Conservation (phyloP, 2,797 vertebrate genomes). For the Nasua narica region DNA sequence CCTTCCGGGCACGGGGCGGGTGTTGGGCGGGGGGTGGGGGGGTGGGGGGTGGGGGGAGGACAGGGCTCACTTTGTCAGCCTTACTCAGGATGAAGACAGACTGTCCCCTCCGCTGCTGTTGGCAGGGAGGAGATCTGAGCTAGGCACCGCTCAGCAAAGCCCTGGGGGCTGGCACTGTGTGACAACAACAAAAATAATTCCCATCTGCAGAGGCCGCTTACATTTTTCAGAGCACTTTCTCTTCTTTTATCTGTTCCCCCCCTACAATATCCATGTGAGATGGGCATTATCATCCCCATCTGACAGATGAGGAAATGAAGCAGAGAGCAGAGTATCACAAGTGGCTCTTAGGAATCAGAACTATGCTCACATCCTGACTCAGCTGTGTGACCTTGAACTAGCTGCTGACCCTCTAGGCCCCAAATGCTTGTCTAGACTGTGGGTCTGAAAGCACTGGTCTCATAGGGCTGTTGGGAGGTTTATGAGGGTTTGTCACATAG, state of each 20-base stretch:
- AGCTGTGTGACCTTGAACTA: slow-evolving; percentile 40
- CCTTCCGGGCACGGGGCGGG: background rate
- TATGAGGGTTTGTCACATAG: background rate
- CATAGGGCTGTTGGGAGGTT: background rate
- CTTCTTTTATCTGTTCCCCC: slow-evolving; percentile 39
- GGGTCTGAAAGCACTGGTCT: background rate
- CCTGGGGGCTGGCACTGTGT: background rate
- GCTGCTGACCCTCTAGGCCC: background rate
- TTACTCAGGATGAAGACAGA: background rate
- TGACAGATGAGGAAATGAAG: slow-evolving; percentile 65
- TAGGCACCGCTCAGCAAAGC: background rate
- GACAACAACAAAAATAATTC: slow-evolving; percentile 57
- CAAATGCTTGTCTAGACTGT: background rate
- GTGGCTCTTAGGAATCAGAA: background rate
- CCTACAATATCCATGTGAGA: slow-evolving; percentile 48
- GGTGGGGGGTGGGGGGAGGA: background rate
- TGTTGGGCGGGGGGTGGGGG: no score
- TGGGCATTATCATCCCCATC: slow-evolving; percentile 31
- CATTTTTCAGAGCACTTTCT: slow-evolving; percentile 54
- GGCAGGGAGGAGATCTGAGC: background rate
- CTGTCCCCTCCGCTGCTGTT: background rate
- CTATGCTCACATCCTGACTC: background rate
- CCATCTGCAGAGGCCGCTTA: slow-evolving; percentile 25
- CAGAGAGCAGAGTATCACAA: background rate
- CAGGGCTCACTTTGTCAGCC: background rate